phyloP scores from a whole-genome alignment of 2,113 vertebrate species.

The Perca schrenkii region DNA sequence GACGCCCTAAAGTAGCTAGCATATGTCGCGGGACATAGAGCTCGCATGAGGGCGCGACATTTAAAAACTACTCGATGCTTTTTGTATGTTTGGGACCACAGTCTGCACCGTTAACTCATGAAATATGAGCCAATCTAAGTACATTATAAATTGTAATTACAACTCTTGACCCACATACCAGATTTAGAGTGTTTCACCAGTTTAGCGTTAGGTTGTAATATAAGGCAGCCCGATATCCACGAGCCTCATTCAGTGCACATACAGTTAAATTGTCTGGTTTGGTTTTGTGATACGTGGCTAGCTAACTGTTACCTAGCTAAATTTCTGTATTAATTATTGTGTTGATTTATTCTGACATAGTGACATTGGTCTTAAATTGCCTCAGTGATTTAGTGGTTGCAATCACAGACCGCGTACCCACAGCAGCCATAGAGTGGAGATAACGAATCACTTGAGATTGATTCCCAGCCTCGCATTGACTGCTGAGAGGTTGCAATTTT shows the following conservation, averaged over 20 bases:
- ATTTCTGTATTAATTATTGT: neutral
- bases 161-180: neutral
- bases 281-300: neutral
- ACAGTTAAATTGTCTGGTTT: neutral
- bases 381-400: neutral
- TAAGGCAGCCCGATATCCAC: no score
- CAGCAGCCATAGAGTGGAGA: constrained; percentile 14
- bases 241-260: neutral
- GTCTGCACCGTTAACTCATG: neutral
- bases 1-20: constrained; percentile 4
- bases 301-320: no score
- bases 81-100: no score
- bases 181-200: no score
- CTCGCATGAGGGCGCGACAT: constrained; percentile 43
- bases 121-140: no score
- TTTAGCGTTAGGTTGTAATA: no score
- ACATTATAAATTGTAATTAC: no score
- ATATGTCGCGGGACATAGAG: neutral
- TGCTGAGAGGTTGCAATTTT: constrained; percentile 52
- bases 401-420: constrained; percentile 43
- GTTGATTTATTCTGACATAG: neutral
- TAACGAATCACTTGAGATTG: constrained; percentile 75
- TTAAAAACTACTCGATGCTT: constrained; percentile 40
- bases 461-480: constrained; percentile 22
- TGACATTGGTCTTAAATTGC: neutral